Percentiles rank a stretch among this genome's conserved stretches.
Conservation (phyloP, 2,797 vertebrate genomes). For the Leptoclinus maculatus region DNA sequence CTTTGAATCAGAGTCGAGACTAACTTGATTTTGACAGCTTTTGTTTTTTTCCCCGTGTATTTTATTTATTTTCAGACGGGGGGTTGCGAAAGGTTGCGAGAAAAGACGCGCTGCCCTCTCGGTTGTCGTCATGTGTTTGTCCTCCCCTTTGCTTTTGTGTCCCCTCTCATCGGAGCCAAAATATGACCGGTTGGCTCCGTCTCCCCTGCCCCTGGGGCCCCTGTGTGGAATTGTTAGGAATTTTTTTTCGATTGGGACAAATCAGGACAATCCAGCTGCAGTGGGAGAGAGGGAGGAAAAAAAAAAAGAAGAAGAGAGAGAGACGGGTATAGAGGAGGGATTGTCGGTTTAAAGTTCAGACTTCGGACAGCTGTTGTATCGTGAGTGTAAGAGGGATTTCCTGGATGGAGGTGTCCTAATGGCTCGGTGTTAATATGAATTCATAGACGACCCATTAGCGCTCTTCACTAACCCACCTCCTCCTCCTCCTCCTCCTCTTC, state of each 20-base stretch:
- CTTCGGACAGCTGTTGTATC: conserved; percentile 70
- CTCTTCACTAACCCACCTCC: conserved; percentile 35
- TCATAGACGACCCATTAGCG: conserved; percentile 76
- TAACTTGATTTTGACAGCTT: conserved; percentile 60
- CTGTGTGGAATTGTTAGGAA: conserved; percentile 47
- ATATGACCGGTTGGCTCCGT: conserved; percentile 49
- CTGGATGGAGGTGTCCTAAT: conserved; percentile 79
- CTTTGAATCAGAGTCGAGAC: conserved; percentile 69
- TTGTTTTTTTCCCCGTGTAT: conserved; percentile 35
- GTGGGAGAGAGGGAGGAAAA: not conserved
- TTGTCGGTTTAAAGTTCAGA: conserved; percentile 71
- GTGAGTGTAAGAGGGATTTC: conserved; percentile 74
- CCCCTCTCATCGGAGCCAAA: conserved; percentile 32
- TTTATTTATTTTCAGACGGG: conserved; percentile 28
- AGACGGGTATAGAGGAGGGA: conserved; percentile 59
- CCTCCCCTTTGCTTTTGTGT: conserved; percentile 42
- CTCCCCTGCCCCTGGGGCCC: conserved; percentile 43
- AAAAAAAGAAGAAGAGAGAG: not conserved
- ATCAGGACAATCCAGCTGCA: conserved; percentile 60
- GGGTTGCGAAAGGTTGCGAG: conserved; percentile 51
- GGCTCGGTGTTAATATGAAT: conserved; percentile 73
- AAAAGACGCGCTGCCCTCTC: conserved; percentile 57
- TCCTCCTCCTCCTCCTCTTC: conserved; percentile 51
- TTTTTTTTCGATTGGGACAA: conserved; percentile 50
- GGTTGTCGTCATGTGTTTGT: conserved; percentile 55